phyloP scores from a whole-genome alignment of 2,113 vertebrate genomes.

The Chionodraco myersi region DNA sequence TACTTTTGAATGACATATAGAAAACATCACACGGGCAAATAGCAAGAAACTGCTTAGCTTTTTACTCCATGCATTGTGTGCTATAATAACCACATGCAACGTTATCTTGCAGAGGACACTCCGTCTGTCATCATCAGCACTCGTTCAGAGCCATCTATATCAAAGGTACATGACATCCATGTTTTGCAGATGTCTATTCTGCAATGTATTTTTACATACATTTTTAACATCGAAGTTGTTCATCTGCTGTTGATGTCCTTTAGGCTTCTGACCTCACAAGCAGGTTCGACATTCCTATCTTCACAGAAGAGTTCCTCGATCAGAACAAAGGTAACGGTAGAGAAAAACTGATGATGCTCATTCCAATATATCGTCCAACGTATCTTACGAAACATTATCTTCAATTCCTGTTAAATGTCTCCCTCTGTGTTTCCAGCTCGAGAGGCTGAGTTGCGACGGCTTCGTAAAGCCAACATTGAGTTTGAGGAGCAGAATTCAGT shows the following conservation, averaged over 20 bases:
- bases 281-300: constrained; percentile 94
- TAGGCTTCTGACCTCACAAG: constrained; percentile 87
- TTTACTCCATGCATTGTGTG: neutral
- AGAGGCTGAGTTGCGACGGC: constrained; percentile 93
- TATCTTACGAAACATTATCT: neutral
- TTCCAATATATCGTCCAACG: neutral
- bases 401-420: neutral
- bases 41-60: neutral
- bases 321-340: constrained; percentile 93
- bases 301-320: constrained; percentile 98
- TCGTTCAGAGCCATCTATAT: constrained; percentile 71
- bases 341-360: neutral
- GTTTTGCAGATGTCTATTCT: neutral
- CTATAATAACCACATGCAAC: neutral
- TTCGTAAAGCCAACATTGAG: constrained; percentile 95
- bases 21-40: neutral
- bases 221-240: neutral
- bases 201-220: neutral
- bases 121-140: constrained; percentile 79
- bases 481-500: constrained; percentile 97
- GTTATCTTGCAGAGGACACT: constrained; percentile 79
- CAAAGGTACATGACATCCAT: constrained; percentile 73
- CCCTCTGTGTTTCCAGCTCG: constrained; percentile 81
- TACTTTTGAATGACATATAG: no score
- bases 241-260: constrained; percentile 28